These are phyloP conservation scores for Hippocampus comes DNA, from an alignment of 2,113 vertebrate species.

Conservation along the genomic window DNA sequence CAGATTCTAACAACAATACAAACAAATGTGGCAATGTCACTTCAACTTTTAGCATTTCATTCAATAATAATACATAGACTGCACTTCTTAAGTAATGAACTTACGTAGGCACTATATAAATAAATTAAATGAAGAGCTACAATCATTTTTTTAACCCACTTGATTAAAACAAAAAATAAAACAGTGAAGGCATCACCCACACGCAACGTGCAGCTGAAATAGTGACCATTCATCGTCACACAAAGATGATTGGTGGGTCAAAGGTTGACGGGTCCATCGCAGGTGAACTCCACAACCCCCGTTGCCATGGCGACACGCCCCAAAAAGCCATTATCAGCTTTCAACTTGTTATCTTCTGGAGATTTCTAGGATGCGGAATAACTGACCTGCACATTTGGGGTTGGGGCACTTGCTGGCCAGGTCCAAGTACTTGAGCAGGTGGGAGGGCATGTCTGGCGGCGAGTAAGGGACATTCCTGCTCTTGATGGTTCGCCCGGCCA, in stretches of 20 bases:
- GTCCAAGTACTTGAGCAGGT: slow-evolving; percentile 84
- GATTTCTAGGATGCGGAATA: too few relatives aligned
- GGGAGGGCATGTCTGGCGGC: slow-evolving; percentile 79
- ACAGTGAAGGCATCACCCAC: neutral
- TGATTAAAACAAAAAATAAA: neutral
- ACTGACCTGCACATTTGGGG: slow-evolving; percentile 88
- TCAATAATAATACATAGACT: too few relatives aligned
- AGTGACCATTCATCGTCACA: neutral
- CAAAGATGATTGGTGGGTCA: neutral
- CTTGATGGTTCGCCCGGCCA: slow-evolving; percentile 73
- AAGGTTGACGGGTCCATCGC: neutral
- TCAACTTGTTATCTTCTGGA: too few relatives aligned
- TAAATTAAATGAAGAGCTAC: too few relatives aligned
- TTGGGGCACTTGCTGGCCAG: slow-evolving; percentile 96
- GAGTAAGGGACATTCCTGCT: slow-evolving; percentile 74
- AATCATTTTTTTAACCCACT: too few relatives aligned
- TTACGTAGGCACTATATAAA: too few relatives aligned
- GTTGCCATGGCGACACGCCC: neutral
- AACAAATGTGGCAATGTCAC: too few relatives aligned
- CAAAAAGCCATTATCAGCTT: too few relatives aligned
- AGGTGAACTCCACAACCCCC: neutral
- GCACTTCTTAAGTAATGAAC: too few relatives aligned
- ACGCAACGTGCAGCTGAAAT: neutral
- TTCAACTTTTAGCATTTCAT: too few relatives aligned
- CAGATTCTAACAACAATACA: too few relatives aligned